phyloP scores from a whole-genome alignment of 2,113 vertebrate species.

The Gulo gulo region DNA sequence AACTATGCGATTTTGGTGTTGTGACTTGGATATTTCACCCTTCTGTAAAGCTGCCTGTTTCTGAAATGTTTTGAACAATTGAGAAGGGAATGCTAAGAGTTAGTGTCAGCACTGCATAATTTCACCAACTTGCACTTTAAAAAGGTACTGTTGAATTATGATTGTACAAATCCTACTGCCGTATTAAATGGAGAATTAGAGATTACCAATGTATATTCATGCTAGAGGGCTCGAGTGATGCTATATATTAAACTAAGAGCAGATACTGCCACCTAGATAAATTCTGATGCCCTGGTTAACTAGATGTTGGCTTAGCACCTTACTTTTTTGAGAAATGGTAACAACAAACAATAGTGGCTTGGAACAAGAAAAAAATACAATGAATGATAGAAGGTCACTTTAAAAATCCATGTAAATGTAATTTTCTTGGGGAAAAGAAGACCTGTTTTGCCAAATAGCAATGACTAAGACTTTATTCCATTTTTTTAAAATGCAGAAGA shows the following conservation, averaged over 20 bases:
- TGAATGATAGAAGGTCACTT: background rate
- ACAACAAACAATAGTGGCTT: background rate
- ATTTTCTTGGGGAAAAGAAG: background rate
- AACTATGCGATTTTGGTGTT: background rate
- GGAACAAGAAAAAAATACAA: background rate
- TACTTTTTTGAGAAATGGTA: conserved; percentile 12
- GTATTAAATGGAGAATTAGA: background rate
- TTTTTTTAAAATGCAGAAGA: background rate
- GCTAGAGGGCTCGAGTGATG: background rate
- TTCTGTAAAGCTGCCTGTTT: background rate
- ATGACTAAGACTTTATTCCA: conserved; percentile 37
- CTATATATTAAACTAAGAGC: conserved; percentile 18
- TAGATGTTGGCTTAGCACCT: background rate
- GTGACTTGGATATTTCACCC: background rate
- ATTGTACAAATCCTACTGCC: background rate
- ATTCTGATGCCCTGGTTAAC: conserved; percentile 37
- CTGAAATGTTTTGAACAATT: background rate
- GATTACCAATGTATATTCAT: background rate
- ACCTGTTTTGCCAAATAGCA: conserved; percentile 36
- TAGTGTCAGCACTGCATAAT: background rate
- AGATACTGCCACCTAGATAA: conserved; percentile 74
- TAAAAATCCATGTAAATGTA: background rate
- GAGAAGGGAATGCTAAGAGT: background rate
- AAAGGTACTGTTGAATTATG: background rate
- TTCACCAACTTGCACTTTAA: conserved; percentile 13